Conservation (phyloP, 1,140 invertebrate genomes). For the Euwallacea fornicatus region DNA sequence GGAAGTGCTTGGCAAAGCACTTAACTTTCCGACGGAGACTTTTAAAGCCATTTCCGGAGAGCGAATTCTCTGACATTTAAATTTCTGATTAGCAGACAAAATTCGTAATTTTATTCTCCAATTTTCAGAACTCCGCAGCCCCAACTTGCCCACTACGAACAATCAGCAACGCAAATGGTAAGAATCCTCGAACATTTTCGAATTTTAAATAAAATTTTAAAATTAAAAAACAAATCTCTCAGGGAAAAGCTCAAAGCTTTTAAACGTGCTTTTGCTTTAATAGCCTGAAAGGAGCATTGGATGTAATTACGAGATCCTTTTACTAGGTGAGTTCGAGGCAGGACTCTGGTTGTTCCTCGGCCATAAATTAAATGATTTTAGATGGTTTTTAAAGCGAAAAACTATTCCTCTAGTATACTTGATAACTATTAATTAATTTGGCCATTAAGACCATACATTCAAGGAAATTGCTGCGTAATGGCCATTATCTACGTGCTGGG, state of each 20-base stretch:
- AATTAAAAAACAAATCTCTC: not conserved
- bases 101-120: not conserved
- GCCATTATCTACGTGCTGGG: too few relatives aligned
- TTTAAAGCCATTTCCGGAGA: not conserved
- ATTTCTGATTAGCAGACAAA: too few relatives aligned
- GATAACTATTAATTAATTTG: too few relatives aligned
- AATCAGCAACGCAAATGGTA: not conserved
- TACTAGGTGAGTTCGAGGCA: not conserved
- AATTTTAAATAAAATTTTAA: not conserved
- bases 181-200: not conserved
- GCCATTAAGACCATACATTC: too few relatives aligned
- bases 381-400: too few relatives aligned
- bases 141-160: not conserved
- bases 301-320: constrained; percentile 4
- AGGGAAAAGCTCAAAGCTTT: not conserved
- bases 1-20: not conserved
- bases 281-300: constrained; percentile 1
- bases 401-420: too few relatives aligned
- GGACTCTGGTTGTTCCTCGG: too few relatives aligned
- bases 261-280: not conserved
- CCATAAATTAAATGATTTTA: too few relatives aligned
- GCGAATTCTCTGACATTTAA: not conserved
- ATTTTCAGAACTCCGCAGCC: not conserved
- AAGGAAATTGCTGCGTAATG: too few relatives aligned
- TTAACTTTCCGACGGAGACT: not conserved